Percentiles rank a stretch among this genome's conserved stretches.
Evolutionary conservation across 2,888 invertebrate genomes (phyloP).

Genomic region (Timandra comae): DNA sequence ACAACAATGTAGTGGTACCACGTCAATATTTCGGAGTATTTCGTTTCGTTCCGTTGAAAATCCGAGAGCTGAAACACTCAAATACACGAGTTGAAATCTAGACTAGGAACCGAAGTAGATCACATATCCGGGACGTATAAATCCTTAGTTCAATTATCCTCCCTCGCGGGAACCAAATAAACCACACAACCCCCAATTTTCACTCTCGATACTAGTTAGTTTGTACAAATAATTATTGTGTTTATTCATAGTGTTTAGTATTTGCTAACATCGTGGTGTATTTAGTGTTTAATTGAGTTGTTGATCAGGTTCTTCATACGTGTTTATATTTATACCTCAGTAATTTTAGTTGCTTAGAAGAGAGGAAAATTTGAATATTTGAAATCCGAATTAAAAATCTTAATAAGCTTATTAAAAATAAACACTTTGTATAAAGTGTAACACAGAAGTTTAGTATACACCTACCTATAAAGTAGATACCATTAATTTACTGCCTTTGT

Average conservation of each 20-base stretch:
- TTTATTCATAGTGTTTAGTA: no score
- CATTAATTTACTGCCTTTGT: slow-evolving; percentile 7
- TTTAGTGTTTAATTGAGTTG: no score
- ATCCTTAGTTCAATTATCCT: slow-evolving; percentile 69
- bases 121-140: slow-evolving; percentile 61
- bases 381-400: no score
- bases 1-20: slow-evolving; percentile 3
- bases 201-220: slow-evolving; percentile 42
- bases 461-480: no score
- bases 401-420: no score
- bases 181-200: slow-evolving; percentile 57
- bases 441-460: no score
- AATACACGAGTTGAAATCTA: slow-evolving; percentile 22
- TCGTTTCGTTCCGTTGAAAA: slow-evolving; percentile 24
- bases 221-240: slow-evolving; percentile 15
- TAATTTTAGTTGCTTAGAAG: no score
- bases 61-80: slow-evolving; percentile 19
- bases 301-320: no score
- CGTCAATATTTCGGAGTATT: slow-evolving; percentile 18
- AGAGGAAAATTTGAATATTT: no score
- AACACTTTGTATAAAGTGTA: no score
- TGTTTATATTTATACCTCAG: no score
- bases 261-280: no score
- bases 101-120: slow-evolving; percentile 32
- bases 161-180: slow-evolving; percentile 58